phyloP scores from a whole-genome alignment of 30 jellyfish, hydroid and myxozoan species.

The Nemopilema nomurai region DNA sequence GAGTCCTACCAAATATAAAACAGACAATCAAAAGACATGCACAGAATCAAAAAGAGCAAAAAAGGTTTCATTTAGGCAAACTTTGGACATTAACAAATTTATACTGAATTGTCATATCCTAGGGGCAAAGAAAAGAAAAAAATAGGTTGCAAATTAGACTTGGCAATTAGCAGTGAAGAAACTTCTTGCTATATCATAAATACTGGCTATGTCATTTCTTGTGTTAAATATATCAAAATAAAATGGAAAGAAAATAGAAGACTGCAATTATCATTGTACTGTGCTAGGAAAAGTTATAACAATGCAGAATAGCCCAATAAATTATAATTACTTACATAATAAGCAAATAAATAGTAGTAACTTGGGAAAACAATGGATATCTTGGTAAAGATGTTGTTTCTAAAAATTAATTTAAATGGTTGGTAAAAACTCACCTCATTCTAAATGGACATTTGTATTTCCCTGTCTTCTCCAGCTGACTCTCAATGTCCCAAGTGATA shows the following conservation, averaged over 20 bases:
- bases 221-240: too few relatives aligned
- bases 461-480: conserved; percentile 6
- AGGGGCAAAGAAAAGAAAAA: background rate
- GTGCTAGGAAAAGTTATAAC: too few relatives aligned
- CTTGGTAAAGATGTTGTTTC: too few relatives aligned
- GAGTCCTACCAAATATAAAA: conserved; percentile 13
- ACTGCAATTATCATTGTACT: too few relatives aligned
- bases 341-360: too few relatives aligned
- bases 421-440: conserved; percentile 20
- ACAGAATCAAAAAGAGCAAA: background rate
- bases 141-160: background rate
- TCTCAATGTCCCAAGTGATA: conserved; percentile 5
- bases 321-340: too few relatives aligned
- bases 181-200: too few relatives aligned
- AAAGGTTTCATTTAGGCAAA: background rate
- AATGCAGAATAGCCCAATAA: too few relatives aligned
- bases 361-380: too few relatives aligned
- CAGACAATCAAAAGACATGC: background rate
- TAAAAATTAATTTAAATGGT: background rate
- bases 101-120: background rate
- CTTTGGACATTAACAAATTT: too few relatives aligned
- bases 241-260: background rate
- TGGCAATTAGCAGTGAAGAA: background rate
- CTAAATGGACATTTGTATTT: conserved; percentile 23
- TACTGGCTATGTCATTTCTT: too few relatives aligned